Conservation (phyloP, 1,140 invertebrate genomes). For the Zelostemma sp. region DNA sequence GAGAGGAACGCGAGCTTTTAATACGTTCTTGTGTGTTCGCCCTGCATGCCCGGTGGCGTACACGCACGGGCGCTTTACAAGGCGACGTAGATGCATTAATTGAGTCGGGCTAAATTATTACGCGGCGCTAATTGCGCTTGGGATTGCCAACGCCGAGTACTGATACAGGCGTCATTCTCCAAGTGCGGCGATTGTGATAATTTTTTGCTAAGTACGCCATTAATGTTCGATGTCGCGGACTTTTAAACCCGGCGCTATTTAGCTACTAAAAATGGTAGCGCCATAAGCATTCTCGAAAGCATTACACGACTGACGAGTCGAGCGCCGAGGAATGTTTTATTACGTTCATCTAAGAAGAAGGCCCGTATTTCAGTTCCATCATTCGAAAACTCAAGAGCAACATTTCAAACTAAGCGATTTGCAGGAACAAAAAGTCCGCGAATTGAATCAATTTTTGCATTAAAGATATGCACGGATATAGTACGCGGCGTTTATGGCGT, state of each 20-base stretch:
- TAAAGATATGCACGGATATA: neutral
- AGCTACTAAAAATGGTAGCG: too few species aligned
- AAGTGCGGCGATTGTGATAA: neutral
- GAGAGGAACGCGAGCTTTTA: conserved; percentile 46
- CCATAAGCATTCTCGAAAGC: too few species aligned
- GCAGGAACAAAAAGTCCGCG: neutral
- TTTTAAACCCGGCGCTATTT: too few species aligned
- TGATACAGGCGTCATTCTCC: conserved; percentile 34
- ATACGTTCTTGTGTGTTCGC: conserved; percentile 36
- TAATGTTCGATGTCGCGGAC: neutral
- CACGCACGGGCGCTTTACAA: conserved; percentile 32
- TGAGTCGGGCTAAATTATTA: conserved; percentile 66
- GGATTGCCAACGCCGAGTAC: conserved; percentile 29
- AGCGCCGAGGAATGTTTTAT: too few species aligned
- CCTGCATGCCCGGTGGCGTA: conserved; percentile 29
- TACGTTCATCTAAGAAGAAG: too few species aligned
- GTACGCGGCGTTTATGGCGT: conserved; percentile 8
- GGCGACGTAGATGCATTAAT: conserved; percentile 60
- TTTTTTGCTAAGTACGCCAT: neutral
- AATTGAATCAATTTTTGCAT: conserved; percentile 1
- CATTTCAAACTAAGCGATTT: too few species aligned
- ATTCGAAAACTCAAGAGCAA: neutral
- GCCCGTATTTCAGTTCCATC: too few species aligned
- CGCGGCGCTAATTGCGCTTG: conserved; percentile 63
- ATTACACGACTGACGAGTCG: too few species aligned